A percentile compares a stretch with the other conserved stretches of the same genome.
Conservation (phyloP, 2,888 invertebrate species). For the Drymonia ruficornis region DNA sequence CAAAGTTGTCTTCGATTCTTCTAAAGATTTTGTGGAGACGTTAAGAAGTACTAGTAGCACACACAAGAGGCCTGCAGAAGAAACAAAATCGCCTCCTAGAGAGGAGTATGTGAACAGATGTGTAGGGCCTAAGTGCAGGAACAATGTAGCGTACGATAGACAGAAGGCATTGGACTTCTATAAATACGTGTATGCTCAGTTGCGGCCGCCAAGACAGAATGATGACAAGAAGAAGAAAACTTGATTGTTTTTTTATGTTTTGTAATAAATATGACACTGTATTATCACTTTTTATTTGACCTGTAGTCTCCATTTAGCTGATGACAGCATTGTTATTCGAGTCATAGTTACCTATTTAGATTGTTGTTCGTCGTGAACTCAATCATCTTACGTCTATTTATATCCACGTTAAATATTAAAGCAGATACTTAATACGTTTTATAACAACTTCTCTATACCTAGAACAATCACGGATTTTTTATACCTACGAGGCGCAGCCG, state of each 20-base stretch:
- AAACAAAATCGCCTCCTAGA: slow-evolving; percentile 45
- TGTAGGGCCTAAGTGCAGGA: slow-evolving; percentile 64
- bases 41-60: slow-evolving; percentile 65
- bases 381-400: too few species aligned
- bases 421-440: too few species aligned
- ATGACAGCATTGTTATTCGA: slow-evolving; percentile 26
- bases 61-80: slow-evolving; percentile 48
- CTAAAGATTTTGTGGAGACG: slow-evolving; percentile 75
- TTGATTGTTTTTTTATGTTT: slow-evolving; percentile 35
- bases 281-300: slow-evolving; percentile 32
- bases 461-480: too few species aligned
- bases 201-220: slow-evolving; percentile 62
- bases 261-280: slow-evolving; percentile 35
- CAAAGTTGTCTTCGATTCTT: slow-evolving; percentile 75
- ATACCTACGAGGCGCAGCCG: too few species aligned
- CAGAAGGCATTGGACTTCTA: slow-evolving; percentile 80
- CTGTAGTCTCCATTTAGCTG: slow-evolving; percentile 6
- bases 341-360: slow-evolving; percentile 8
- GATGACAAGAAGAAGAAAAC: slow-evolving; percentile 56
- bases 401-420: too few species aligned
- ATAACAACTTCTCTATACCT: too few species aligned
- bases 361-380: slow-evolving; percentile 3
- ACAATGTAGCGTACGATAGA: slow-evolving; percentile 66
- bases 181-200: slow-evolving; percentile 78
- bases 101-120: slow-evolving; percentile 66